Evolutionary conservation across 1,140 invertebrate genomes (phyloP).

Genomic region (Mercenaria mercenaria): DNA sequence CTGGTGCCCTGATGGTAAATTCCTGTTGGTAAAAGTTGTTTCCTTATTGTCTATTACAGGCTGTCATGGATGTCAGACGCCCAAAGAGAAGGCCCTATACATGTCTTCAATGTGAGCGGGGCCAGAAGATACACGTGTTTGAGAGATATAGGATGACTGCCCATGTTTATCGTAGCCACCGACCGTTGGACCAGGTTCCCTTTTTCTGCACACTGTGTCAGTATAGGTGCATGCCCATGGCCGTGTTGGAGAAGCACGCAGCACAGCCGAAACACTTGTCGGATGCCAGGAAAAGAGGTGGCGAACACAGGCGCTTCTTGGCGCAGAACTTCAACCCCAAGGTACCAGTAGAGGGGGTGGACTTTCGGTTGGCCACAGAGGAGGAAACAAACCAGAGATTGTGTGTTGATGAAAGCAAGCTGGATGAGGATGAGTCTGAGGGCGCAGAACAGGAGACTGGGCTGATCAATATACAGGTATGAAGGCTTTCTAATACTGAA

Average conservation of each 20-base stretch:
- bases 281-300: background rate
- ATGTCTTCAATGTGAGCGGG: background rate
- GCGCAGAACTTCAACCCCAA: background rate
- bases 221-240: background rate
- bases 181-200: background rate
- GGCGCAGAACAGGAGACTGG: background rate
- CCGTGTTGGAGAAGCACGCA: background rate
- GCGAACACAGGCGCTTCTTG: background rate
- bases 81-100: background rate
- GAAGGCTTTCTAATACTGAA: too few relatives aligned
- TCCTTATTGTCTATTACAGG: background rate
- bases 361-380: background rate
- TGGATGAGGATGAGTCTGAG: background rate
- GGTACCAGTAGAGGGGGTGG: background rate
- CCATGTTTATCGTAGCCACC: background rate
- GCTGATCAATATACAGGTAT: background rate
- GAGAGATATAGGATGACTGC: background rate
- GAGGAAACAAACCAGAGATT: background rate
- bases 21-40: too few relatives aligned
- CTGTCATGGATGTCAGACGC: too few relatives aligned
- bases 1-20: too few relatives aligned
- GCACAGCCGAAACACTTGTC: background rate
- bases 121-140: background rate
- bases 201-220: background rate
- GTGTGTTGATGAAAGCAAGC: background rate